A percentile compares a stretch with the other conserved stretches of the same genome.
phyloP scores from a whole-genome alignment of 2,113 vertebrate species.

The Noturus placidus region DNA sequence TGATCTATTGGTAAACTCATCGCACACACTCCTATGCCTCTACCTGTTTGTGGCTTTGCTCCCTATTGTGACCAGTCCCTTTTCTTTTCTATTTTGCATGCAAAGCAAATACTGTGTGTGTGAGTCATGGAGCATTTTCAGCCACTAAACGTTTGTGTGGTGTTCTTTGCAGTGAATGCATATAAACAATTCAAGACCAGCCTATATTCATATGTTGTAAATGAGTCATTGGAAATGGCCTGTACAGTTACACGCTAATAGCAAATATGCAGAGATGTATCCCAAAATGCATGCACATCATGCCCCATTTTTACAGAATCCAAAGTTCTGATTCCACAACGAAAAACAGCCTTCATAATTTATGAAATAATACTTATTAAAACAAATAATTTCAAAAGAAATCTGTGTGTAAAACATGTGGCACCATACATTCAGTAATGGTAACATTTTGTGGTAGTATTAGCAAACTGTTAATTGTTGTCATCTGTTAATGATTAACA shows the following conservation, averaged over 20 bases:
- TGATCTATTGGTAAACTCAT: conserved; percentile 29
- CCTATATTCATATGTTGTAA: neutral
- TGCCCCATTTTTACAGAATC: neutral
- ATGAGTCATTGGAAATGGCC: neutral
- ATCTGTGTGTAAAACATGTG: neutral
- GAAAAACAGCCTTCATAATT: neutral
- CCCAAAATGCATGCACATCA: neutral
- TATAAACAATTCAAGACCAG: neutral
- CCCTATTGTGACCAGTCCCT: neutral
- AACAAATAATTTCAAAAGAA: neutral
- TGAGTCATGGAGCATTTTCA: conserved; percentile 38
- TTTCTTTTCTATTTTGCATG: conserved; percentile 33
- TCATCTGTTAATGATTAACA: neutral
- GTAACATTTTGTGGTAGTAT: neutral
- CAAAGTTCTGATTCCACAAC: neutral
- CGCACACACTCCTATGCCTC: neutral
- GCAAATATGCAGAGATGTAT: too few species aligned
- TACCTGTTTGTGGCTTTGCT: conserved; percentile 40
- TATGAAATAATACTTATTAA: neutral
- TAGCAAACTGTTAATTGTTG: neutral
- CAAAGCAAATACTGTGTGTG: conserved; percentile 17
- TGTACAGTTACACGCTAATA: neutral
- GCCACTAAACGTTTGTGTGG: conserved; percentile 2
- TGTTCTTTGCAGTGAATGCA: conserved; percentile 18
- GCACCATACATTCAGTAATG: neutral